Evolutionary conservation across 2,113 vertebrate genomes (phyloP).

Genomic region (Psittacus erithacus): DNA sequence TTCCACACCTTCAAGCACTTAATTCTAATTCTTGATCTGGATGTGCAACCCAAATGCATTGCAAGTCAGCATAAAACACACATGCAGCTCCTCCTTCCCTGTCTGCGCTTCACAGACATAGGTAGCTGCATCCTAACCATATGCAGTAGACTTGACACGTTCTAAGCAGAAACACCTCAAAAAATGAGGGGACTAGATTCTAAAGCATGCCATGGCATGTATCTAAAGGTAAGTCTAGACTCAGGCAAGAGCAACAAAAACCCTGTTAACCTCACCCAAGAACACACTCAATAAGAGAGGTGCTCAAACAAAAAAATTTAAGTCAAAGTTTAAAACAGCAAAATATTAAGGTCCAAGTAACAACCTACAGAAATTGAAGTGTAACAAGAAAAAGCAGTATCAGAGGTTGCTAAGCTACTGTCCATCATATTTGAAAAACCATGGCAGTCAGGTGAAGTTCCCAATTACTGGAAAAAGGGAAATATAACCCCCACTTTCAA

Average conservation of each 20-base stretch:
- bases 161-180: background rate
- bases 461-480: fast-evolving
- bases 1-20: background rate
- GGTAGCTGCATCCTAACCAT: background rate
- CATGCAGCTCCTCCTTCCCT: background rate
- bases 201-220: background rate
- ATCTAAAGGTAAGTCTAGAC: background rate
- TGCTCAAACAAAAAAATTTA: background rate
- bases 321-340: background rate
- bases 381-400: background rate
- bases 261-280: background rate
- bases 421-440: background rate
- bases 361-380: background rate
- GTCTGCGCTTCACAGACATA: background rate
- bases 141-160: background rate
- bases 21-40: background rate
- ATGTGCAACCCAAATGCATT: background rate
- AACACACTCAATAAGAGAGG: background rate
- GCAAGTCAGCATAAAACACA: background rate
- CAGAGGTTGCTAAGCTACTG: background rate
- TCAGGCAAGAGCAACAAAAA: background rate
- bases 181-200: background rate
- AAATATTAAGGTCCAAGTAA: background rate
- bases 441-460: background rate
- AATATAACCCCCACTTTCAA: background rate